Evolutionary conservation across 1,140 invertebrate species (phyloP).

Genomic region (Apocrypta bakeri): DNA sequence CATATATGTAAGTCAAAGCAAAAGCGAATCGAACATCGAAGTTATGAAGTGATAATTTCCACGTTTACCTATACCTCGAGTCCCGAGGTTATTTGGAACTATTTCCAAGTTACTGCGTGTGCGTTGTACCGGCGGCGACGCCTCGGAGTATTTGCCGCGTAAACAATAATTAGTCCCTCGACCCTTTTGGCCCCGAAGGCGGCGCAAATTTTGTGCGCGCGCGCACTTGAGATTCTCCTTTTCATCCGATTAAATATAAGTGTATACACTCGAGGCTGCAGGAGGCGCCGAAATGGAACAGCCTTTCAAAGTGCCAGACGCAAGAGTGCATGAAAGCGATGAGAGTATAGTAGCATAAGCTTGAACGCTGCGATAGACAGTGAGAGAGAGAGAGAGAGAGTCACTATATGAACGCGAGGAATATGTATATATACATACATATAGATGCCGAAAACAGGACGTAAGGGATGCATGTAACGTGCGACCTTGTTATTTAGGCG

Average conservation of each 20-base stretch:
- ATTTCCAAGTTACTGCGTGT: neutral
- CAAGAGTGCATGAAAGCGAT: slow-evolving; percentile 14
- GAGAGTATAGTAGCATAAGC: neutral
- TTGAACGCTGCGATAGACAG: neutral
- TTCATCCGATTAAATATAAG: neutral
- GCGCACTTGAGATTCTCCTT: slow-evolving; percentile 30
- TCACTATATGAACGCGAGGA: neutral
- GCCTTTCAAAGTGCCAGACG: neutral
- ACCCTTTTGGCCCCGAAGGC: neutral
- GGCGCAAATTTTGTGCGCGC: neutral
- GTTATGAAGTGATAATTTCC: slow-evolving; percentile 23
- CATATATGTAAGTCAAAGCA: neutral
- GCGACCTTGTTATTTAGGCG: slow-evolving; percentile 35
- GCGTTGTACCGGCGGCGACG: neutral
- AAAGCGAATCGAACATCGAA: slow-evolving; percentile 13
- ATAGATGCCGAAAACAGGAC: neutral
- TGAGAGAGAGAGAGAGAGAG: neutral
- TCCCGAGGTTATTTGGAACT: neutral
- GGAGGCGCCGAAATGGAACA: slow-evolving; percentile 52
- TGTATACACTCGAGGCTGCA: neutral
- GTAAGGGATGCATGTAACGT: slow-evolving; percentile 10
- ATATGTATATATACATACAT: neutral
- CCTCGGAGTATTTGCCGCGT: slow-evolving; percentile 56
- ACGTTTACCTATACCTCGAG: neutral
- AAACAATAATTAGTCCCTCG: slow-evolving; percentile 59